Evolutionary conservation across 2,888 invertebrate genomes (phyloP).

Genomic region (Caenorhabditis virilis): DNA sequence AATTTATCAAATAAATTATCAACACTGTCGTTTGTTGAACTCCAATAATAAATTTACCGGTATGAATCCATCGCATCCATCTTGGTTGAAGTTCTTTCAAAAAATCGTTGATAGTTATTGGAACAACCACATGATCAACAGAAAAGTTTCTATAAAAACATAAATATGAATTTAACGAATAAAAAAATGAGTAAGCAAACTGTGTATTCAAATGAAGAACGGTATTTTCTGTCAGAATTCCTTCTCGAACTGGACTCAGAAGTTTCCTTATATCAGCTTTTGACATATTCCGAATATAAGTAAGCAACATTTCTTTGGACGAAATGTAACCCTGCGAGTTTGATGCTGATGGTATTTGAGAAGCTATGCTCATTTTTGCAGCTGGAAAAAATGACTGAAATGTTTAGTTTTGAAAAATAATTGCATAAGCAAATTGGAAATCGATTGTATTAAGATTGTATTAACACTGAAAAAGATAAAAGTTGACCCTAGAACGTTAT

Average conservation of each 20-base stretch:
- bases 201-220: conserved; percentile 55
- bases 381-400: too few species aligned
- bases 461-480: conserved; percentile 23
- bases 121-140: conserved; percentile 55
- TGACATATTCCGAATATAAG: conserved; percentile 47
- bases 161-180: not conserved
- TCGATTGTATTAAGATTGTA: conserved; percentile 11
- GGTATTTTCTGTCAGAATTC: conserved; percentile 54
- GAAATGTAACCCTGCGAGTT: conserved; percentile 44
- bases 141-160: conserved; percentile 50
- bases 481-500: too few species aligned
- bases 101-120: conserved; percentile 51
- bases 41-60: conserved; percentile 38
- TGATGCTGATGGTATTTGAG: conserved; percentile 31
- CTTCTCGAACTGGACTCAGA: conserved; percentile 52
- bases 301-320: conserved; percentile 45
- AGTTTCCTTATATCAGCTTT: conserved; percentile 44
- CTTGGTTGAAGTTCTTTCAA: conserved; percentile 45
- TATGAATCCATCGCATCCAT: conserved; percentile 59
- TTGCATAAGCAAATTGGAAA: too few species aligned
- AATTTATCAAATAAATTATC: not conserved
- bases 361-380: conserved; percentile 21
- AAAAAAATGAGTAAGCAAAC: conserved; percentile 15
- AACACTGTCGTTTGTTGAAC: conserved; percentile 6
- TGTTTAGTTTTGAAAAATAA: too few species aligned